Percentiles rank a stretch among this genome's conserved stretches.
These are phyloP conservation scores for Automeris io DNA, from an alignment of 2,888 invertebrate species.

Conservation along the genomic window DNA sequence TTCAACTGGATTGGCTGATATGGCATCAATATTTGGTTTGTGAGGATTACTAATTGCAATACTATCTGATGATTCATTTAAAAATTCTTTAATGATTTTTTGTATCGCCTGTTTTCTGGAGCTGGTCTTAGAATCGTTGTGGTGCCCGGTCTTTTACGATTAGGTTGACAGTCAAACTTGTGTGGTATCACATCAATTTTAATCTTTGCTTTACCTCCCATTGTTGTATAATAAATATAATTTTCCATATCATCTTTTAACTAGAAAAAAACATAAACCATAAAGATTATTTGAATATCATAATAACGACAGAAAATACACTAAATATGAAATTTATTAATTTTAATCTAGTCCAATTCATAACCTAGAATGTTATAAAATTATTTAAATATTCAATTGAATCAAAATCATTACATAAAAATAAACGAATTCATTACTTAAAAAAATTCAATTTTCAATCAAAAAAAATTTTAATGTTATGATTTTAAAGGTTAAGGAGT, in stretches of 20 bases:
- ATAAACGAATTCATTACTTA: background rate
- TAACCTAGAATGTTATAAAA: background rate
- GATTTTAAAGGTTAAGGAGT: background rate
- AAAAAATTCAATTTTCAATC: background rate
- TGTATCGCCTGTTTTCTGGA: background rate
- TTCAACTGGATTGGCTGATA: constrained; percentile 4
- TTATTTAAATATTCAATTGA: background rate
- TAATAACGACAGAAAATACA: background rate
- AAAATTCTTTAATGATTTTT: constrained; percentile 4
- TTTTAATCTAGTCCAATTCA: background rate
- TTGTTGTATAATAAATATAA: background rate
- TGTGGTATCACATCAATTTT: constrained; percentile 8
- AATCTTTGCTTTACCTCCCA: constrained; percentile 7
- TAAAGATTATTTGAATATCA: background rate
- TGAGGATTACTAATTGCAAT: constrained; percentile 3
- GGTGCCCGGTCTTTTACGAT: constrained; percentile 8
- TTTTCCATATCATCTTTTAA: background rate
- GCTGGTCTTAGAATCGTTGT: constrained; percentile 8
- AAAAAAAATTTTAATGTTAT: background rate
- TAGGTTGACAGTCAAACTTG: constrained; percentile 10
- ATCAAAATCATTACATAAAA: background rate
- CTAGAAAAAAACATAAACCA: background rate
- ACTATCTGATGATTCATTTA: constrained; percentile 1
- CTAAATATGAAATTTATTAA: background rate
- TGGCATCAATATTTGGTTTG: constrained; percentile 4